Evolutionary conservation across 2,113 vertebrate species (phyloP), one percentile per base, ranked within the genome.

Genomic region (Phaethornis superciliosus): DNA sequence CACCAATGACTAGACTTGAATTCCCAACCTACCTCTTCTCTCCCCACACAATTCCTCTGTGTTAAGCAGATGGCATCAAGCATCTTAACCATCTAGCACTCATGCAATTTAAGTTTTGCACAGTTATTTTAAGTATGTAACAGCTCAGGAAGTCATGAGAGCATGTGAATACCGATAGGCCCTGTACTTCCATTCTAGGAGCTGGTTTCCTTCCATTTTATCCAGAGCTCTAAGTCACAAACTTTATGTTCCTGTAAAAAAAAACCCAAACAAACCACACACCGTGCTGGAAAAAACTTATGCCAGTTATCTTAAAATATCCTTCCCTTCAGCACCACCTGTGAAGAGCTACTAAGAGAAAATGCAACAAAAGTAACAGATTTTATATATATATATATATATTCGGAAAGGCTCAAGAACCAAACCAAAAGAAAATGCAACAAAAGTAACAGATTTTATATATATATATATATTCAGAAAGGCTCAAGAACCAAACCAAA

Each of bases 11-110:
- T 7, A 82, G 44, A 65, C 10, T 10, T 32, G 5, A 67, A 88
- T 35, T 94, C 32, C 13, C 33, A 65, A 8, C 60, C 20, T 11
- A 81, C 3, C n/a, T 3, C 4, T 71, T 60, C 42, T 21, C 51
- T 64, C 28, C 5, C 4, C 40, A 58, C 11, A 60, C 22, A 64
- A 64, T 17, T 52, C 19, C 18, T 52, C 44, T 7, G 9, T 7
- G 9, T 10, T 28, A 58, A 56, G 42, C 15, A 83, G 15, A 30
- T 0, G 55, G 32, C 0, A 4, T 55, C 2, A 58, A 47, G 10
- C 20, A 56, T 18, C 33, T 80, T n/a, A 70, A 20, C 14, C 37
- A 75, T 65, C 33, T 27, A 26, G 40, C 30, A 75, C 7, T 4
- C 26, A 24, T 68, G 32, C 26, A 77, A 9, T 58, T 64, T 10